Base-by-base conservation (phyloP, 2,888 invertebrate species). In the Coecobrya sp. region DNA sequence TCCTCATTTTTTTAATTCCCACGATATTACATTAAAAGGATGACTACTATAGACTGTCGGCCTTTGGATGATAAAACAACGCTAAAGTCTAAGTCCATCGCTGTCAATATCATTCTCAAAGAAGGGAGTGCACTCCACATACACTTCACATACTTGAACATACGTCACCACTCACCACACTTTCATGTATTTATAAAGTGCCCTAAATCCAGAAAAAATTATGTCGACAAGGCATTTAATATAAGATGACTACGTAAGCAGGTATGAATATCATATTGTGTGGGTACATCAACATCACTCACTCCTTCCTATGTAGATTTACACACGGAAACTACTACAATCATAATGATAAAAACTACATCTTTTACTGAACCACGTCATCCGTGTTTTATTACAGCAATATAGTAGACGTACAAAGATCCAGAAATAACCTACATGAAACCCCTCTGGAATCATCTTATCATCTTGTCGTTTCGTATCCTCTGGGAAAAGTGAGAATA, bases 171-270 rank as follows among this genome's bases (percentile, higher is more conserved):
- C 36, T 70, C 42, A 70, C 27, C 36, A 36, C 36, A 36, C 7
- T 62, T 62, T 62, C 13, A 30, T 68, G 30, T 4, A 30, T 30
- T 79, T 22, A 52, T 5, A 36, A 81, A 3, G 8, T 81, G 59
- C 55, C 81, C 59, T 81, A 81, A 55, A 81, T 81, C 81, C 36
- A 59, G 11, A 81, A 81, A 79, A 36, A 81, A 59, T 81, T 27
- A 27, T 79, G 79, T 79, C 79, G 30, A 52, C 49, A 55, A 59
- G 62, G 25, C 4, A 25, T 8, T 25, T 4, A 62, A 4, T 11
- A 52, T 52, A 10, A 1, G 10, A 62, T 62, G 4, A 62, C 7
- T 19, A 25, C 25, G n/a, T n/a, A n/a, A n/a, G n/a, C n/a, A 62
- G 25, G 7, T 62, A 62, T 22, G 36, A 4, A 62, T 25, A 52